Evolutionary conservation across 2,113 vertebrate genomes (phyloP), one percentile per base, ranked within the genome.

Genomic region (Paracanthobrama guichenoti): DNA sequence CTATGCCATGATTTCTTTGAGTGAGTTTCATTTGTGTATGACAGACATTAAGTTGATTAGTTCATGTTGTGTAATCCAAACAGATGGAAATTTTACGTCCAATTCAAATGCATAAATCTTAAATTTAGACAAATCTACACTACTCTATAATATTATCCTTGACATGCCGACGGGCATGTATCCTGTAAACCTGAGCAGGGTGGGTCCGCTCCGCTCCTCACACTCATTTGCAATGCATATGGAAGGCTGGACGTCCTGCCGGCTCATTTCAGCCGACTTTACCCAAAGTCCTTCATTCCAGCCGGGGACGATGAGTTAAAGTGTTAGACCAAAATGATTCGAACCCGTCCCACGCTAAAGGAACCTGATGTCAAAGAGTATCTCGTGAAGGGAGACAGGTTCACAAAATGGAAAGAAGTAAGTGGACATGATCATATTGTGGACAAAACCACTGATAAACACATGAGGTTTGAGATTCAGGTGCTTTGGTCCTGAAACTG

Each of bases 351-450:
- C 81, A 93, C 95, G 42, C 93, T 98, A 83, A 93, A 91, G 50
- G 91, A 94, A 53, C 94, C 93, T 0, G 91, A 93, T 80, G 94
- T 99, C 90, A 97, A 98, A 93, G 92, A 95, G 4, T 97, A 98
- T 85, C 91, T 99, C 77, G 92, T 93, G 62, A 97, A 96, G 91
- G 98, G 98, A 0, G 97, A 98, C 31, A 94, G 97, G 85, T 99
- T 98, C 90, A 97, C 96, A 89, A 98, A 96, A 50, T 99, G 98
- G 98, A 97, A 97, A 0, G 98, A 99, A 85, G 98, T 99, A 91
- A 97, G 97, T 96, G 3, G 1, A 8, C 3, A 8, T 28, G 14
- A 31, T 35, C 64, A 10, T 31, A 39, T 20, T 67, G 2, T 35
- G 64, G 8, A 39, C 12, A 26, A 62, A 24, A 62, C 4, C 66